Evolutionary conservation across 2,797 vertebrate species (phyloP).

Genomic region (Pachyuromys duprasi): DNA sequence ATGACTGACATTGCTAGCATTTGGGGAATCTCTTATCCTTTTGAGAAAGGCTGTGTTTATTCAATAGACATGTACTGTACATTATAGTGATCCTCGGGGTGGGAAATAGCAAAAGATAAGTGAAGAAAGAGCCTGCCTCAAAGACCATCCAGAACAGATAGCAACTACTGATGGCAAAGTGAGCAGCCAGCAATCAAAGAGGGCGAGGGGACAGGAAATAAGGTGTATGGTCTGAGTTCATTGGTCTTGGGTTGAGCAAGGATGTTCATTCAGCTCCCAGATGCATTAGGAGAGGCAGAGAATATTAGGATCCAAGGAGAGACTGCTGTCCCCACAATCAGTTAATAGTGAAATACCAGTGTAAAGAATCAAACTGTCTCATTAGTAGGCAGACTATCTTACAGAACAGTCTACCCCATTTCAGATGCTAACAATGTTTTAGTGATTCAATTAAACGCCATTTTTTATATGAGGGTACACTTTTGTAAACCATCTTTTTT

Average conservation of each 20-base stretch:
- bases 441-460: not conserved
- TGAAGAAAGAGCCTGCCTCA: not conserved
- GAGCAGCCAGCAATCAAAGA: not conserved
- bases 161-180: not conserved
- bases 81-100: not conserved
- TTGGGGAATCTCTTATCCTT: not conserved
- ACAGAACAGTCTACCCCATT: not conserved
- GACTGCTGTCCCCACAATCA: too few species aligned
- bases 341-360: not conserved
- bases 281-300: not conserved
- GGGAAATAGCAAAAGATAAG: not conserved
- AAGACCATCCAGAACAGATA: not conserved
- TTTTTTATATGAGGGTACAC: not conserved
- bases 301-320: not conserved
- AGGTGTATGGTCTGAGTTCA: accelerated
- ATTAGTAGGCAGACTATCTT: not conserved
- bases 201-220: not conserved
- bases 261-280: not conserved
- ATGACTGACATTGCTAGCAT: not conserved
- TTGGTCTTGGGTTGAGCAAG: accelerated
- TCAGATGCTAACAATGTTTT: not conserved
- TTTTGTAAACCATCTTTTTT: not conserved
- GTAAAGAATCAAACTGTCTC: not conserved
- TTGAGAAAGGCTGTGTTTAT: not conserved
- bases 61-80: not conserved